Conservation (phyloP, 2,113 vertebrate species). For the Poicephalus meyeri region DNA sequence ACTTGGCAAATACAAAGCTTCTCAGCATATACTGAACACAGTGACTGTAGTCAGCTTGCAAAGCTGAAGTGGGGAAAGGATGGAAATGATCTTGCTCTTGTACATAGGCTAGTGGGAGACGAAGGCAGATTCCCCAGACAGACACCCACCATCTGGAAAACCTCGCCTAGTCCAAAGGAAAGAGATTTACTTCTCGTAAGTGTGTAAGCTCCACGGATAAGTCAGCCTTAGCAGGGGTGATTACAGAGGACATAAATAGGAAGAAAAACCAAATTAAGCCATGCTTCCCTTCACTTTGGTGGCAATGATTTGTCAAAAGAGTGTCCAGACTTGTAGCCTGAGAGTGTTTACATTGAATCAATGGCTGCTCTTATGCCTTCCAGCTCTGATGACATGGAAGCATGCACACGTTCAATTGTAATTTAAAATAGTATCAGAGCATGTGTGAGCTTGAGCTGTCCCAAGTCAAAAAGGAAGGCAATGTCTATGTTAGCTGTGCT, state of each 20-base stretch:
- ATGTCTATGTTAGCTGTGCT: neutral
- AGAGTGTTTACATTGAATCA: neutral
- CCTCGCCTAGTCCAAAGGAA: neutral
- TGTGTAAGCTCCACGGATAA: neutral
- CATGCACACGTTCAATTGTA: neutral
- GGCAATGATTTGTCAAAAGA: neutral
- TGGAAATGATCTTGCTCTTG: neutral
- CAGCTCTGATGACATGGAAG: neutral
- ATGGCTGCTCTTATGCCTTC: neutral
- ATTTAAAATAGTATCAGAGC: neutral
- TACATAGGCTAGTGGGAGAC: neutral
- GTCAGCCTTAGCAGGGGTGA: neutral
- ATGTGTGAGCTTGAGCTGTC: neutral
- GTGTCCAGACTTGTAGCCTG: neutral
- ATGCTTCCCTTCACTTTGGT: neutral
- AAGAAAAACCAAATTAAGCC: neutral
- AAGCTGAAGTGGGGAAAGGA: neutral
- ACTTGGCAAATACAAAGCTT: neutral
- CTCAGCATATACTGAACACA: neutral
- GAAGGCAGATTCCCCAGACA: neutral
- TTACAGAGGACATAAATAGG: neutral
- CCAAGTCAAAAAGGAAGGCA: neutral
- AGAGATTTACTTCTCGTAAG: neutral
- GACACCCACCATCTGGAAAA: neutral
- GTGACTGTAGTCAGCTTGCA: neutral